These are phyloP conservation scores for Arnoldichthys spilopterus DNA, from an alignment of 2,797 vertebrate genomes.

Conservation along the genomic window DNA sequence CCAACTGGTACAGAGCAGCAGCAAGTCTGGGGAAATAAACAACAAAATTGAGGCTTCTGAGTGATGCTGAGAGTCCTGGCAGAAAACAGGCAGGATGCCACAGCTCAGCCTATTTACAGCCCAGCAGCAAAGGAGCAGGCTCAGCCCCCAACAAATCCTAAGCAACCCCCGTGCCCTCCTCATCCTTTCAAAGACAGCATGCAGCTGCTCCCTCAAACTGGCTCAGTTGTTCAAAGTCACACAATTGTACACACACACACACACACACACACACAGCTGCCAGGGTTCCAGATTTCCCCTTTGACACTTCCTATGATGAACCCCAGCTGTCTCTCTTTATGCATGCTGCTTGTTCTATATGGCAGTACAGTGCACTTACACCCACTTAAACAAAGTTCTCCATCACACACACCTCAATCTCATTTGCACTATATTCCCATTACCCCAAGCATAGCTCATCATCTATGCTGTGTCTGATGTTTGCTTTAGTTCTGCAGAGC, in stretches of 20 bases:
- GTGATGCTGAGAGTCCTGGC: slow-evolving; percentile 59
- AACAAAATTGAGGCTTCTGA: slow-evolving; percentile 52
- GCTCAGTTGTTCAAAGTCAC: slow-evolving; percentile 56
- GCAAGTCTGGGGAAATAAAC: slow-evolving; percentile 64
- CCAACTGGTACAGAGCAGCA: background rate
- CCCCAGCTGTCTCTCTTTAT: slow-evolving; percentile 18
- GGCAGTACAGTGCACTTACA: background rate
- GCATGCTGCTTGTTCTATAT: slow-evolving; percentile 22
- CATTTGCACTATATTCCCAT: too few species aligned
- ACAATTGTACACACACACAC: background rate
- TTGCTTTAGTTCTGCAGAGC: too few species aligned
- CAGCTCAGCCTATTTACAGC: slow-evolving; percentile 62
- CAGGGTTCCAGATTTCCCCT: slow-evolving; percentile 57
- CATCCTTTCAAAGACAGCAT: slow-evolving; percentile 61
- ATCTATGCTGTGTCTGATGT: too few species aligned
- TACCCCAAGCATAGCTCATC: too few species aligned
- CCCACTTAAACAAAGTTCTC: background rate
- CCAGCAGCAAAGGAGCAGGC: slow-evolving; percentile 68
- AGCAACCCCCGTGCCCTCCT: slow-evolving; percentile 46
- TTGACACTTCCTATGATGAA: slow-evolving; percentile 25
- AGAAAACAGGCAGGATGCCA: slow-evolving; percentile 69
- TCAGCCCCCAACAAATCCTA: slow-evolving; percentile 68
- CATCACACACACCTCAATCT: background rate
- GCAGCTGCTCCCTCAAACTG: slow-evolving; percentile 74
- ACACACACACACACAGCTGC: slow-evolving; percentile 64